Evolutionary conservation across 1,140 invertebrate genomes (phyloP), one percentile per base, ranked within the genome.

Genomic region (Popillia japonica): DNA sequence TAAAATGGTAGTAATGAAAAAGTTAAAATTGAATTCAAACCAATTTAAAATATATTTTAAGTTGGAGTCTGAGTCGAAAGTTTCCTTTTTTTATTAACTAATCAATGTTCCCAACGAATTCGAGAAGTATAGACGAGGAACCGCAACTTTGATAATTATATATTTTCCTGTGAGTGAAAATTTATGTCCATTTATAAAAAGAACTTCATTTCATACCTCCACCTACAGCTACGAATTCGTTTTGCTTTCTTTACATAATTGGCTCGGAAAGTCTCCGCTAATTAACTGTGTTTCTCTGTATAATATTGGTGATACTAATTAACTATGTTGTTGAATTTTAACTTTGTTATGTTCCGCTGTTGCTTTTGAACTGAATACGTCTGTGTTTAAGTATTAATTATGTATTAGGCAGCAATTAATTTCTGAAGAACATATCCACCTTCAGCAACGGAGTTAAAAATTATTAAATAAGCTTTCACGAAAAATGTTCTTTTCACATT

Each of bases 121-220:
- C 77, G 23, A 72, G 72, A 11, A 48, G 76, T 73, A 80, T 68
- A 68, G 27, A 76, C 75, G 77, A 42, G 64, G 77, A 76, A 79
- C 81, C 80, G 61, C 80, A 82, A 81, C 80, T 81, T 80, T 78
- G 72, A 82, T 82, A 82, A 82, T 82, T 82, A 80, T 75, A 77
- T 78, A 80, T 78, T 81, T 78, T 73, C 72, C 40, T 10, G 76
- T 9, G 72, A 44, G 40, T 22, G 61, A 68, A 68, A 68, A 68
- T 68, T 68, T 68, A 68, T 68, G 9, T 68, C 61, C 27, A 9
- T 68, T 22, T 22, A 34, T 68, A 27, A 68, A 68, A 68, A 34
- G 27, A 34, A 68, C 61, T 17, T 55, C 48, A 55, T 55, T 55
- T 55, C 9, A 20, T 27, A 68, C 61, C 61, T 23, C 44, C n/a